Conservation (phyloP, 2,797 vertebrate species). For the Synanceia verrucosa region DNA sequence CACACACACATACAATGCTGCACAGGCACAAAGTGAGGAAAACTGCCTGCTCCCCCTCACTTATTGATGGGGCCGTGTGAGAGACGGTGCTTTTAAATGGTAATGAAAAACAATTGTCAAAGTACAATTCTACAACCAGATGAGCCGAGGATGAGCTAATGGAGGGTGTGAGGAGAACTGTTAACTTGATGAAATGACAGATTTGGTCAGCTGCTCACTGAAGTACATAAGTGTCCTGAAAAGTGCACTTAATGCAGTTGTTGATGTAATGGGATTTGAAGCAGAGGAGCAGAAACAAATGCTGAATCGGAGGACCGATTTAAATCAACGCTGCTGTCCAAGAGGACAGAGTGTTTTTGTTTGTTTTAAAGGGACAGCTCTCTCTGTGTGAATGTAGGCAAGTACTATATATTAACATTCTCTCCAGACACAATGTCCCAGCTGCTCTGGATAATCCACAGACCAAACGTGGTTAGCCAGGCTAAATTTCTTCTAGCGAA, state of each 20-base stretch:
- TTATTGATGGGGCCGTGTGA: conserved; percentile 27
- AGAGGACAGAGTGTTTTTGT: too few species aligned
- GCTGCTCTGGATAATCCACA: neutral
- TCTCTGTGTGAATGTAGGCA: too few species aligned
- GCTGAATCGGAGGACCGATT: neutral
- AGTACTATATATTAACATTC: too few species aligned
- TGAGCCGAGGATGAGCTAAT: conserved; percentile 3
- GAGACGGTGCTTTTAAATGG: conserved; percentile 50
- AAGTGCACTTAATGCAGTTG: conserved; percentile 1
- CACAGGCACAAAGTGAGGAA: neutral
- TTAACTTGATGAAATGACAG: conserved; percentile 11
- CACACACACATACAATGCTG: conserved; percentile 11
- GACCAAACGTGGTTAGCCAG: neutral
- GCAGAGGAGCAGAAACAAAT: neutral
- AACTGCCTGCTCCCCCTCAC: conserved; percentile 18
- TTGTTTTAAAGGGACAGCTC: too few species aligned
- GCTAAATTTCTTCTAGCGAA: neutral
- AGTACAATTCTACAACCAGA: conserved; percentile 1
- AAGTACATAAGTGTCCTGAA: conserved; percentile 2
- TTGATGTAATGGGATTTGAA: neutral
- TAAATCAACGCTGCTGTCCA: neutral
- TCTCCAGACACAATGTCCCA: neutral
- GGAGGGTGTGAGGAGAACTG: conserved; percentile 2
- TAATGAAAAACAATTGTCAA: conserved; percentile 37
- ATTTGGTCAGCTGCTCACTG: conserved; percentile 33